Percentiles rank a stretch among this genome's conserved stretches.
Conservation (phyloP, 2,797 vertebrate species). For the Gallinago solitaria region DNA sequence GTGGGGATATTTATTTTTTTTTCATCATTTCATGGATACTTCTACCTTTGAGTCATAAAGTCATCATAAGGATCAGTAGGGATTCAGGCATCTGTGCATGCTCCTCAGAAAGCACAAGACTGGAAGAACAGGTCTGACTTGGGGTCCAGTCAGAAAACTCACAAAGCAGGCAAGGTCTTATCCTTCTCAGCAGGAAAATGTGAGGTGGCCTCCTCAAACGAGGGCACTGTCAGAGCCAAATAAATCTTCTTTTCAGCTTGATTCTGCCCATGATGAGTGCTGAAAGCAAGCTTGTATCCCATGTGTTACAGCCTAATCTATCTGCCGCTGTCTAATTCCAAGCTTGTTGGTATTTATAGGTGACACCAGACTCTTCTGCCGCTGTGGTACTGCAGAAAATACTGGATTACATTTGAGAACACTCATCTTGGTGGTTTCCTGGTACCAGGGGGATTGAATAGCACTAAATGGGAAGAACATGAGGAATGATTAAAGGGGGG, state of each 20-base stretch:
- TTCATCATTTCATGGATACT: not conserved
- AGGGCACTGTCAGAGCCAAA: not conserved
- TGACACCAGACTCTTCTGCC: not conserved
- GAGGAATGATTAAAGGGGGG: not conserved
- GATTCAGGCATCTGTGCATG: not conserved
- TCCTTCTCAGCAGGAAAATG: not conserved
- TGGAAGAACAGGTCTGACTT: not conserved
- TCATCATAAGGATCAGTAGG: not conserved
- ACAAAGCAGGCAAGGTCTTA: not conserved
- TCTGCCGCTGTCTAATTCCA: not conserved
- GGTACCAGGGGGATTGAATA: not conserved
- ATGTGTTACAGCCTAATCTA: not conserved
- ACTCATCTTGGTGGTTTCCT: not conserved
- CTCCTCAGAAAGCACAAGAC: not conserved
- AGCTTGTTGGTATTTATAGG: not conserved
- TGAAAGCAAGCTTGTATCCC: not conserved
- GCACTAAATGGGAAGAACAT: not conserved
- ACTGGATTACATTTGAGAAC: not conserved
- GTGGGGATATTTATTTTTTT: not conserved
- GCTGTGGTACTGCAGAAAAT: not conserved
- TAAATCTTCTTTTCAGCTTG: not conserved
- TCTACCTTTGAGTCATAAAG: not conserved
- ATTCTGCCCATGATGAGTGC: not conserved
- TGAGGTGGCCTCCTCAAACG: not conserved
- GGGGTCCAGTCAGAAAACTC: not conserved